Base-by-base conservation (phyloP, 2,888 invertebrate genomes). In the Metallyticus violacea region DNA sequence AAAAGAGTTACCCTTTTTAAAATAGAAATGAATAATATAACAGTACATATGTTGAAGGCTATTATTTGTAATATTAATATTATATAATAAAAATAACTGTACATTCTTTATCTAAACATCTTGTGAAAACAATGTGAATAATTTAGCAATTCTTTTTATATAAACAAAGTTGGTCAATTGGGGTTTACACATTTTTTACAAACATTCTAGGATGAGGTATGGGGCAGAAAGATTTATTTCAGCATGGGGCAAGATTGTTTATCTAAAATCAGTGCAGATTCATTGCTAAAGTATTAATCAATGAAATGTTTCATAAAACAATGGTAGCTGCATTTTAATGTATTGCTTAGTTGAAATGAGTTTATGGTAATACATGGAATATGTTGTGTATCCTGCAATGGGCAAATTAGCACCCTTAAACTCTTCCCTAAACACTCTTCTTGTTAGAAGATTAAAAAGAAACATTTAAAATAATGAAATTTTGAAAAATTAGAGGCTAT, bases 61-160 rank as follows among this genome's bases (percentile, higher is more conserved):
- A 30, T 85, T 27, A 79, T 81, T 87, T 85, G 84, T 84, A 85
- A 79, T 87, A 80, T 85, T 87, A 85, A 85, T 84, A 88, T 87
- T 81, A 87, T 85, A 76, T 87, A 87, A 87, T 87, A 87, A 88
- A 87, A 88, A 87, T 87, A 88, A 88, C 87, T 88, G 88, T 86
- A 87, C 88, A 87, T 81, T 87, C 80, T 85, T 78, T 77, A 87
- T 80, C 77, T 85, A 83, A 81, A 85, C 76, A 83, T 27, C 80
- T 85, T 79, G 26, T 85, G 28, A 85, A 85, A 85, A 79, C 79
- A 85, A 79, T 79, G 26, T 85, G 79, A 83, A 86, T 81, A 82
- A 81, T 76, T 83, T 83, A 83, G 40, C 62, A 26, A n/a, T n/a
- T 85, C 28, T 62, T 29, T 86, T 85, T 87, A 87, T 87, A 83